A percentile compares a stretch with the other conserved stretches of the same genome.
These are phyloP conservation scores for Leptinotarsa rubiginosa DNA, from an alignment of 2,888 invertebrate genomes.

Conservation along the genomic window DNA sequence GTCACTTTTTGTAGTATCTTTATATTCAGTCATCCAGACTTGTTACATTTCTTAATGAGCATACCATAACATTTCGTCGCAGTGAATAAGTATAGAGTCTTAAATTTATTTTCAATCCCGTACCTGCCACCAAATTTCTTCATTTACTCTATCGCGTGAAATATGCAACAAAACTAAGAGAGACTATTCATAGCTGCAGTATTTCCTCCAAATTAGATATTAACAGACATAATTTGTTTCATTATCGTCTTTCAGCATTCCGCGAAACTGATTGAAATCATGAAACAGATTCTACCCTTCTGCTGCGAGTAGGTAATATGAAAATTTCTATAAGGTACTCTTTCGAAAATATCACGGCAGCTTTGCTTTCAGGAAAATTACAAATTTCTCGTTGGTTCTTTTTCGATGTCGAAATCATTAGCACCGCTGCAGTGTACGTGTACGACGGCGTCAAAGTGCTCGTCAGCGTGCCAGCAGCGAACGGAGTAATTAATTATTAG, in stretches of 20 bases:
- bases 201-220: no score
- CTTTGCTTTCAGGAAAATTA: slow-evolving; percentile 36
- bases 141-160: background rate
- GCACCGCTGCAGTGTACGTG: slow-evolving; percentile 22
- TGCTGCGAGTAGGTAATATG: background rate
- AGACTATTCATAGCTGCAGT: no score
- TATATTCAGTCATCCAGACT: no score
- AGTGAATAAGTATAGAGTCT: no score
- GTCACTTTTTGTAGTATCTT: no score
- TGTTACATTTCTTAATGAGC: no score
- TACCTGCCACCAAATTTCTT: background rate
- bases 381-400: slow-evolving; percentile 37
- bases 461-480: slow-evolving; percentile 31
- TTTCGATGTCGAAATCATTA: slow-evolving; percentile 35
- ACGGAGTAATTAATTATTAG: slow-evolving; percentile 64
- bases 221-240: no score
- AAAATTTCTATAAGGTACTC: background rate
- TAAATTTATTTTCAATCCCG: background rate
- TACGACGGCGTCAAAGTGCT: slow-evolving; percentile 24
- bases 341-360: background rate
- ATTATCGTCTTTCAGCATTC: background rate
- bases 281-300: background rate
- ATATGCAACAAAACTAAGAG: background rate
- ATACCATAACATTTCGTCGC: no score
- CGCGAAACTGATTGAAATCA: background rate